Evolutionary conservation across 1,140 invertebrate species (phyloP), one percentile per base, ranked within the genome.

Genomic region (Apis mellifera): DNA sequence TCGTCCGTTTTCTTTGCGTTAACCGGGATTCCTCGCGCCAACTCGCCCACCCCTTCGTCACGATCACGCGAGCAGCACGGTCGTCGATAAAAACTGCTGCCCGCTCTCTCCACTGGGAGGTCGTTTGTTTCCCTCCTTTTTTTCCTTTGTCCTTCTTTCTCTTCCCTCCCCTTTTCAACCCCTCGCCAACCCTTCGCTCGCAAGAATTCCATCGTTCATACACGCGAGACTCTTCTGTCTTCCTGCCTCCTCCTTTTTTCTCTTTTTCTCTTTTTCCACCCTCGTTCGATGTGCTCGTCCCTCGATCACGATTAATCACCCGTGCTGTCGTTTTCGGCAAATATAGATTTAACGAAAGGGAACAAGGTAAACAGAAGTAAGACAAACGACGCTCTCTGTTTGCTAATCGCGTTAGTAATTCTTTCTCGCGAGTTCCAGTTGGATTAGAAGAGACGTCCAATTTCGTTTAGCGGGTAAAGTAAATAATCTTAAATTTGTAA

Each of bases 181-280:
- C 3, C 32, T 42, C 32, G 32, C 32, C 15, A 55, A 74, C 60
- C n/a, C n/a, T 52, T 55, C 15, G 23, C 42, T 4, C 7, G 65
- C 26, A 82, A 75, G 23, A 82, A 75, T 82, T 64, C 54, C 64
- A 82, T 82, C 60, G 21, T 57, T 82, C 79, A 68, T 50, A 82
- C 72, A 74, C 71, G 72, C 79, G 50, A 80, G 26, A 21, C 50
- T 9, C 19, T 13, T 9, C 50, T 17, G 23, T 19, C 21, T 17
- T 19, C 26, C 12, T n/a, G n/a, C n/a, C 21, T 19, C 2, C 21
- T 48, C 8, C 48, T 12, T 2, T 32, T 13, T 54, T 64, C 9
- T 19, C 50, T 17, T 48, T 19, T 9, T 17, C 19, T 7, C 21
- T 12, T 7, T 54, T 65, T 55, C 23, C 7, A 9, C 4, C 8